Evolutionary conservation across 2,888 invertebrate species (phyloP), one percentile per base, ranked within the genome.

Genomic region (Cephus pulcher): DNA sequence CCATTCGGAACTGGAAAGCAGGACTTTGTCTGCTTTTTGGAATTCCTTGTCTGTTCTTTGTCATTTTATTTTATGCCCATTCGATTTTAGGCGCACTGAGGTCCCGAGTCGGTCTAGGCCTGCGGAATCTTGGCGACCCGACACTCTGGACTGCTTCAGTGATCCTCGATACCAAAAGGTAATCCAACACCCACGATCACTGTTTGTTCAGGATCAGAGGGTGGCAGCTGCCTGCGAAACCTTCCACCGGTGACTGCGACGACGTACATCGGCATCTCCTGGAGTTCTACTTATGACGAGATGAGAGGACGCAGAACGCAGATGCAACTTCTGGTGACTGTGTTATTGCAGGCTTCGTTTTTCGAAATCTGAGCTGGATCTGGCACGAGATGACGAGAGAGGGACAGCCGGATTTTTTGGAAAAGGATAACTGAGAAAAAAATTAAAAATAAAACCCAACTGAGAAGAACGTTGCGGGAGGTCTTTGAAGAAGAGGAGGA

Each of bases 301-400:
- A 84, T 76, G 82, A 82, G 80, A 82, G 80, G 81, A 82, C 80
- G 78, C 82, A 83, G 82, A 85, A 85, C 81, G 83, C 69, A 88
- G 88, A 88, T 87, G 86, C 84, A 86, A 85, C 83, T 56, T 23
- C 23, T 56, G 15, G 56, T 2, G 56, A 56, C 56, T 56, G 23
- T 88, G 87, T 88, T 88, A 88, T 88, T 88, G 85, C 87, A 87
- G 88, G 88, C 87, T 88, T 88, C 87, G 85, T 80, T 86, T 88
- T 88, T 86, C 87, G 88, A 87, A 88, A 88, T 83, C 80, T 83
- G 40, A 56, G 40, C 40, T 56, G 23, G 23, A 56, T 56, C 56
- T 56, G 56, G 56, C 56, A 56, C 56, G 56, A 56, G 56, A 56
- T 56, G 56, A 56, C 56, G 56, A 23, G 56, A 40, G 40, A 56